phyloP scores from a whole-genome alignment of 1,140 invertebrate genomes.

The Zaprionus lachaisei region DNA sequence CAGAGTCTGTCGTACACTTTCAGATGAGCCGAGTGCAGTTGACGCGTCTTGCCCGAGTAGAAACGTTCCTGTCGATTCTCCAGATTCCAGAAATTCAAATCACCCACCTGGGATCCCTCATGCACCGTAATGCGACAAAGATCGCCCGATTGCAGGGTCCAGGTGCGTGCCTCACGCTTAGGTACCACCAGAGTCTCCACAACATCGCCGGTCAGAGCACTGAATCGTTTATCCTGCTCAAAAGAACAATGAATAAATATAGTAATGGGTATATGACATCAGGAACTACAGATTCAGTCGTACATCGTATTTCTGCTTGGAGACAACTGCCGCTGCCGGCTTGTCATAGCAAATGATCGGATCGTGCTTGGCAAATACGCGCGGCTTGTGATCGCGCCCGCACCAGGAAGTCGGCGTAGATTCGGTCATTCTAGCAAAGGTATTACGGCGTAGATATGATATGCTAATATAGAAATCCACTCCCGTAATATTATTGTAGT shows the following conservation, averaged over 20 bases:
- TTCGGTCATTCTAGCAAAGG: constrained; percentile 32
- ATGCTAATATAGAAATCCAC: constrained; percentile 12
- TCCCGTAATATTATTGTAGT: neutral
- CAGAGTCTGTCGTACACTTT: constrained; percentile 85
- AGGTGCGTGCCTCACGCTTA: constrained; percentile 82
- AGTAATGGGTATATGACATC: neutral
- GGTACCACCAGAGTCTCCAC: constrained; percentile 77
- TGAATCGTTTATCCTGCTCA: constrained; percentile 62
- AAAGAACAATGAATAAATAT: neutral
- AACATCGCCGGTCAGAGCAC: constrained; percentile 70
- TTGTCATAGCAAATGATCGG: constrained; percentile 84
- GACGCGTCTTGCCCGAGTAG: constrained; percentile 85
- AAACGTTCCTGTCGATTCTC: constrained; percentile 85
- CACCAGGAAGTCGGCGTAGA: constrained; percentile 54
- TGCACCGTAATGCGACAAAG: constrained; percentile 83
- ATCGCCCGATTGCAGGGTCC: constrained; percentile 83
- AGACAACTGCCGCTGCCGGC: constrained; percentile 73
- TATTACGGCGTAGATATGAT: neutral
- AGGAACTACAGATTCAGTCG: neutral
- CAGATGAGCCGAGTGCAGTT: constrained; percentile 85
- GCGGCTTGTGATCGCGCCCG: constrained; percentile 60
- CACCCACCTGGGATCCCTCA: constrained; percentile 85
- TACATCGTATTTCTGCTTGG: constrained; percentile 76
- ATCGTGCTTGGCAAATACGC: constrained; percentile 59
- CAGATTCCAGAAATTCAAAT: constrained; percentile 85